Evolutionary conservation across 1,140 invertebrate species (phyloP), one percentile per base, ranked within the genome.

Genomic region (Bombus superbus): DNA sequence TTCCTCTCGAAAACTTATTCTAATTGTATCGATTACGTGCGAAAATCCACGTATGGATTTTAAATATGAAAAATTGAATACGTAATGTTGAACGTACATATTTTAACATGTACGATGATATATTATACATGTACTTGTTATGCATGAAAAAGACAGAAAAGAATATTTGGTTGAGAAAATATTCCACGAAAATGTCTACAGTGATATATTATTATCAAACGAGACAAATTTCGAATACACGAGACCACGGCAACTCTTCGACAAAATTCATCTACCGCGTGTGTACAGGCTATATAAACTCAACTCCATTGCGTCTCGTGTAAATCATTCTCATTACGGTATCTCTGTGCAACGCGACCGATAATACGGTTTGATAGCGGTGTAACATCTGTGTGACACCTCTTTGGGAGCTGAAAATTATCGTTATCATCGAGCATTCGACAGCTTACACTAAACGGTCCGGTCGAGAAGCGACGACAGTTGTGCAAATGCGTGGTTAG

Each of bases 401-500:
- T 75, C 72, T 42, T 59, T 22, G 38, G 25, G 13, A 44, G 59
- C 38, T 75, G 64, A 71, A 83, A 83, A 86, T 83, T 83, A 83
- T 86, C 81, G 81, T 89, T 82, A 89, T 81, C 87, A 86, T 86
- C 80, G 88, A 40, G 40, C 72, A 81, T 83, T 85, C 69, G 83
- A 85, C 78, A 68, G 83, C n/a, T 35, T 42, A 77, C 80, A 83
- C 86, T 88, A 90, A 90, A 91, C 85, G 86, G 68, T 53, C 78
- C 76, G 79, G 72, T 25, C 81, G 62, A 76, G 71, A 71, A 87
- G 62, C 73, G 83, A 73, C 76, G 88, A 92, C 90, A 91, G 91
- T 92, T 92, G 90, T 90, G 88, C 75, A 91, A 91, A 91, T 91
- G 85, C 69, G 68, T 81, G 86, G 57, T 88, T 72, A 86, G 87